Evolutionary conservation across 1,140 invertebrate species (phyloP).

Genomic region (Bombus turneri): DNA sequence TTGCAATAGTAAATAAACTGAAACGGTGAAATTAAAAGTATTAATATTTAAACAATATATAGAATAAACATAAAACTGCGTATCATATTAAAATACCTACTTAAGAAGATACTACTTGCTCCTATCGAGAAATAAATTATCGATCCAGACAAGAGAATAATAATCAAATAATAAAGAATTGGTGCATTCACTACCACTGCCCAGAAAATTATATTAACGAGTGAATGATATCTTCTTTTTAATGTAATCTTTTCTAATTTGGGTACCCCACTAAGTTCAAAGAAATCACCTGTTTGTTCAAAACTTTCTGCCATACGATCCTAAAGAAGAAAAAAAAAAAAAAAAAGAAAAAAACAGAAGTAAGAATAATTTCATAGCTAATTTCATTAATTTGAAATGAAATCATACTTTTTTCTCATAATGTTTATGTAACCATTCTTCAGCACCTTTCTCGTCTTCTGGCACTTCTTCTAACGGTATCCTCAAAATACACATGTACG

Average conservation of each 20-base stretch:
- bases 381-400: conserved; percentile 3
- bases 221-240: conserved; percentile 85
- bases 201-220: conserved; percentile 90
- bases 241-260: conserved; percentile 84
- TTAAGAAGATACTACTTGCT: conserved; percentile 86
- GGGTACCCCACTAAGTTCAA: conserved; percentile 87
- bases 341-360: conserved; percentile 40
- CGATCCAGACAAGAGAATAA: conserved; percentile 88
- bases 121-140: conserved; percentile 88
- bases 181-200: conserved; percentile 86
- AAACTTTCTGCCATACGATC: conserved; percentile 92
- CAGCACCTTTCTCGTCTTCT: conserved; percentile 88
- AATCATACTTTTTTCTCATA: conserved; percentile 89
- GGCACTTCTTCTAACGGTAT: conserved; percentile 92
- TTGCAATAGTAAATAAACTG: conserved; percentile 90
- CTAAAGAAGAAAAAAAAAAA: conserved; percentile 81
- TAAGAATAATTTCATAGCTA: not conserved
- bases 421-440: conserved; percentile 91
- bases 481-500: conserved; percentile 91
- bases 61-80: not conserved
- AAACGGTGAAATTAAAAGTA: conserved; percentile 74
- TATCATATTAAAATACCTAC: conserved; percentile 83
- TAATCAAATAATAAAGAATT: conserved; percentile 87
- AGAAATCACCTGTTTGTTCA: conserved; percentile 91
- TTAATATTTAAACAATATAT: not conserved